A percentile compares a stretch with the other conserved stretches of the same genome.
phyloP scores from a whole-genome alignment of 2,888 invertebrate species.

The Hydraecia micacea region DNA sequence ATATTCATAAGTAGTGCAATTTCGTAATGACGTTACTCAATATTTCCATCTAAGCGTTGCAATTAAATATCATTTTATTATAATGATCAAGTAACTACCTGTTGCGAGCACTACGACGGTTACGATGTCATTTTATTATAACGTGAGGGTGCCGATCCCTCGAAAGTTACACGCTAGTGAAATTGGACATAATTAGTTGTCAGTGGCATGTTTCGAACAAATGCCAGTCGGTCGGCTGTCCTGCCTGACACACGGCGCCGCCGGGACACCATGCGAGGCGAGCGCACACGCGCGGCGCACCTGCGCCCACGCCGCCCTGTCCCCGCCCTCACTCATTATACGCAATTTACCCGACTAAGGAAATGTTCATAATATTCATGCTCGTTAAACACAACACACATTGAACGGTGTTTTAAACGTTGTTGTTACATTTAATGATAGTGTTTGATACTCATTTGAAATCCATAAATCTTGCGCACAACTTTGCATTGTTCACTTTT shows the following conservation, averaged over 20 bases:
- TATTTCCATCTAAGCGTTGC: constrained; percentile 12
- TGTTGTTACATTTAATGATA: constrained; percentile 42
- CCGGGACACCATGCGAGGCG: constrained; percentile 8
- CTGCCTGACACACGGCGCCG: constrained; percentile 30
- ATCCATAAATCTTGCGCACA: not conserved
- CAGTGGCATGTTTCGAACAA: constrained; percentile 65
- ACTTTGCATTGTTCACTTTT: not conserved
- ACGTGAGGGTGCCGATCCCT: constrained; percentile 68
- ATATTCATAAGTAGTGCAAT: not conserved
- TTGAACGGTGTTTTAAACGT: constrained; percentile 80
- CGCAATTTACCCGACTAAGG: constrained; percentile 83
- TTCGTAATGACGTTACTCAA: not conserved
- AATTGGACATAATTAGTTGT: constrained; percentile 81
- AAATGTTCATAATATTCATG: constrained; percentile 85
- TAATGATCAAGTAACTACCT: constrained; percentile 40
- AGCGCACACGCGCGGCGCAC: constrained; percentile 81
- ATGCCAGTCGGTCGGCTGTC: constrained; percentile 59
- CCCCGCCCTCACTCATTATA: constrained; percentile 84
- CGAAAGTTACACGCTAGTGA: constrained; percentile 72
- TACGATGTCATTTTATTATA: constrained; percentile 66
- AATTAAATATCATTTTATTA: constrained; percentile 46
- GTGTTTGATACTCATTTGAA: constrained; percentile 22
- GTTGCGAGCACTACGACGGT: constrained; percentile 63
- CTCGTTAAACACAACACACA: constrained; percentile 81
- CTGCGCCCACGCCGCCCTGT: constrained; percentile 76